Conservation (phyloP, 2,888 invertebrate genomes). For the Microdon myrmicae region DNA sequence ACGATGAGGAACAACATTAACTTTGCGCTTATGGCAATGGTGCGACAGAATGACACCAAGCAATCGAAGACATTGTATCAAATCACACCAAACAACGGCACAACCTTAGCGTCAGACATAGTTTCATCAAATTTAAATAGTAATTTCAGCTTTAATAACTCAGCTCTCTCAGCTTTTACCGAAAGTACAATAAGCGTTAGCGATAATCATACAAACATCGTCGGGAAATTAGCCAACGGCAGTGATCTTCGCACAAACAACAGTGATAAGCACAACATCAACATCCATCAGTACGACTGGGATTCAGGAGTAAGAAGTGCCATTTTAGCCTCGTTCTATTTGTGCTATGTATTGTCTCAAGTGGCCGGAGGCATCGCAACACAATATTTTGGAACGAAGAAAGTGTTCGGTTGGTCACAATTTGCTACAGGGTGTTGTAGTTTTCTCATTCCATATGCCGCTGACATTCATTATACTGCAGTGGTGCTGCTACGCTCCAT, state of each 20-base stretch:
- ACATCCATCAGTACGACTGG: conserved; percentile 70
- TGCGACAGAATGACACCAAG: conserved; percentile 59
- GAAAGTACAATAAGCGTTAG: conserved; percentile 2
- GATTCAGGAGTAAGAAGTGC: conserved; percentile 73
- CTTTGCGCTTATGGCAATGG: conserved; percentile 78
- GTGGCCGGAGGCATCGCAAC: conserved; percentile 76
- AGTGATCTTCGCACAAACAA: conserved; percentile 1
- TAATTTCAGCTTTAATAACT: conserved; percentile 10
- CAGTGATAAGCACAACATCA: conserved; percentile 6
- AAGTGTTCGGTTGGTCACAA: conserved; percentile 77
- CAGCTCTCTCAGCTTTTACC: not conserved
- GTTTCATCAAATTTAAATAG: conserved; percentile 15
- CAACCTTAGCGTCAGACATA: conserved; percentile 7
- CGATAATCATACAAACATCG: conserved; percentile 5
- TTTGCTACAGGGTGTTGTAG: conserved; percentile 76
- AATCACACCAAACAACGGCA: conserved; percentile 6
- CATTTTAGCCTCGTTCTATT: conserved; percentile 77
- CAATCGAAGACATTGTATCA: too few species aligned
- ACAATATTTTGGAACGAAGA: conserved; percentile 77
- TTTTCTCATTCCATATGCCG: conserved; percentile 73
- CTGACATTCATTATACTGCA: conserved; percentile 71
- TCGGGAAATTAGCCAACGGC: not conserved
- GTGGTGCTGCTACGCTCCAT: conserved; percentile 74
- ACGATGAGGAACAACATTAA: conserved; percentile 83
- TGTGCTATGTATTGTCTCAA: conserved; percentile 79